Conservation (phyloP, 37 sponge, comb jelly and placozoan species). For the Petrosia ficiformis region DNA sequence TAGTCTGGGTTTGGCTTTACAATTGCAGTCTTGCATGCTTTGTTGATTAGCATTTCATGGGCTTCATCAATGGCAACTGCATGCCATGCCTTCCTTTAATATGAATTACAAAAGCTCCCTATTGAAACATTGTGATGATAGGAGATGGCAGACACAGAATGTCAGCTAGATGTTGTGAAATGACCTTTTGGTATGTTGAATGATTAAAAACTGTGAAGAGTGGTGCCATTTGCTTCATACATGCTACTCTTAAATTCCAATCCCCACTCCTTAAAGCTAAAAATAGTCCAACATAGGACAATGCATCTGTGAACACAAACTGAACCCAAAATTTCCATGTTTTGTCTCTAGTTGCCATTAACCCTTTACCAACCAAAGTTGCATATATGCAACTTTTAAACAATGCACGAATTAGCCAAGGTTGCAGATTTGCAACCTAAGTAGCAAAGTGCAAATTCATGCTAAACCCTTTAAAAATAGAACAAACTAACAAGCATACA, state of each 20-base stretch:
- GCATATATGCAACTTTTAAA: too few relatives aligned
- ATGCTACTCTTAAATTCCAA: slow-evolving; percentile 6
- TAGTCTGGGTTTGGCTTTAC: not conserved
- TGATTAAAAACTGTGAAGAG: not conserved
- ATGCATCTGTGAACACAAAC: not conserved
- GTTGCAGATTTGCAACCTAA: too few relatives aligned
- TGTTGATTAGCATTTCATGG: slow-evolving; percentile 21
- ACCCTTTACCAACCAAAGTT: too few relatives aligned
- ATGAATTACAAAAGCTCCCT: not conserved
- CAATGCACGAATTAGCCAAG: too few relatives aligned
- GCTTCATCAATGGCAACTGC: slow-evolving; percentile 1
- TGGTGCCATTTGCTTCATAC: not conserved
- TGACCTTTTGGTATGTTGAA: not conserved
- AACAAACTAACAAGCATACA: too few relatives aligned
- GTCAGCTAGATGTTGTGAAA: slow-evolving; percentile 5
- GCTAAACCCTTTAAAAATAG: too few relatives aligned
- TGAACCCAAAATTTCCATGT: not conserved
- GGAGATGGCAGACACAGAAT: not conserved
- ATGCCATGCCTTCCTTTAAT: not conserved
- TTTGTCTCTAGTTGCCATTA: not conserved
- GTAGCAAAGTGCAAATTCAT: too few relatives aligned
- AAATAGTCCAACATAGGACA: not conserved
- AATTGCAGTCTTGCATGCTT: not conserved
- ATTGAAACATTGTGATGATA: not conserved
- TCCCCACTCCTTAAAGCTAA: not conserved